phyloP scores from a whole-genome alignment of 2,113 vertebrate genomes.

The Setophaga coronata region DNA sequence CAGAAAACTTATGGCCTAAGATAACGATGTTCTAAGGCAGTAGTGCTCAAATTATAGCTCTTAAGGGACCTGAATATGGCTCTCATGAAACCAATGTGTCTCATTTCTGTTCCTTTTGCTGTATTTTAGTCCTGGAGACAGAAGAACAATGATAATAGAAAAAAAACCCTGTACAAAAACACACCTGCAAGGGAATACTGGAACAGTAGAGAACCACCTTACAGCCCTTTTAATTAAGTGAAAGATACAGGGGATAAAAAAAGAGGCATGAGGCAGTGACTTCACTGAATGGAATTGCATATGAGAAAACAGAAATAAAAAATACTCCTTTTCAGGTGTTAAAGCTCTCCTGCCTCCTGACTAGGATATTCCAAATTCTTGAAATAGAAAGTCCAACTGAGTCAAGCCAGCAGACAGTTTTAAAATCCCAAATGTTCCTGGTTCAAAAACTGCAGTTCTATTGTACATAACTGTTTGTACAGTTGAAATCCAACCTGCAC shows the following conservation, averaged over 20 bases:
- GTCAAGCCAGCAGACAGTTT: neutral
- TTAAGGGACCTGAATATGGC: neutral
- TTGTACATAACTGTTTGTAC: neutral
- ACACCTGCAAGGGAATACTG: neutral
- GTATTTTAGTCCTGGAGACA: neutral
- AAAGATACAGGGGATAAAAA: neutral
- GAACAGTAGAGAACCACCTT: neutral
- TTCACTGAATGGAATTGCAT: neutral
- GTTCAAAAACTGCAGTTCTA: neutral
- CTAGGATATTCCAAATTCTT: neutral
- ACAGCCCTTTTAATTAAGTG: neutral
- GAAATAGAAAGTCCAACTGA: neutral
- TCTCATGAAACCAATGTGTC: neutral
- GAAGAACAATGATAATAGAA: neutral
- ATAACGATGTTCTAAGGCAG: neutral
- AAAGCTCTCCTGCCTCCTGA: neutral
- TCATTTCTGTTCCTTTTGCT: conserved; percentile 10
- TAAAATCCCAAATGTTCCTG: neutral
- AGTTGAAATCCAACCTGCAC: neutral
- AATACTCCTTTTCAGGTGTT: neutral
- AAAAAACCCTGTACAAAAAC: neutral
- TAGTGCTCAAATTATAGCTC: neutral
- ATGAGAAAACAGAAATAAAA: neutral
- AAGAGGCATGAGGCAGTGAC: neutral
- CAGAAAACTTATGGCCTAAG: neutral